Percentiles rank a stretch among this genome's conserved stretches.
Evolutionary conservation across 1,140 invertebrate species (phyloP).

Genomic region (Vanessa tameamea): DNA sequence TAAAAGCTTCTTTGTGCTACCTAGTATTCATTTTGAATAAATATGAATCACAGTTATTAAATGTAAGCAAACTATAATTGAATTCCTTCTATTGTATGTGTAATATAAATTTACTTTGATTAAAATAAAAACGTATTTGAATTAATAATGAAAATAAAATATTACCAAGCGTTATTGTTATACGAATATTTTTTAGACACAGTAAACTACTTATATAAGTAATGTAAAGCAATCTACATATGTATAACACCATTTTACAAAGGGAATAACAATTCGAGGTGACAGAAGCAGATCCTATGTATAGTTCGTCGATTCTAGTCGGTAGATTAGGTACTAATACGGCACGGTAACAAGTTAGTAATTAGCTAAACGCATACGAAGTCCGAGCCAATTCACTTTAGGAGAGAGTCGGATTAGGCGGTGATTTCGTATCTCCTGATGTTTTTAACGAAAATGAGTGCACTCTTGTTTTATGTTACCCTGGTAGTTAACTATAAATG

Average conservation of each 20-base stretch:
- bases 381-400: slow-evolving; percentile 26
- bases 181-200: too few species aligned
- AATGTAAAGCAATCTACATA: too few species aligned
- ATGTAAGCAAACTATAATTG: background rate
- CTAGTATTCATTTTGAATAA: background rate
- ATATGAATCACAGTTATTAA: background rate
- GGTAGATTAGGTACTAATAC: background rate
- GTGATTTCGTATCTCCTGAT: slow-evolving; percentile 17
- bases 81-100: too few species aligned
- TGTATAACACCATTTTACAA: too few species aligned
- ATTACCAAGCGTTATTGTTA: too few species aligned
- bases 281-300: background rate
- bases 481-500: background rate
- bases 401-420: slow-evolving; percentile 17
- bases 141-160: too few species aligned
- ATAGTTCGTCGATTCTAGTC: background rate
- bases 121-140: too few species aligned
- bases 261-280: too few species aligned
- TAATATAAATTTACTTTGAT: too few species aligned
- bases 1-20: background rate
- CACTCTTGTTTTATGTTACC: background rate
- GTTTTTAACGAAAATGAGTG: background rate
- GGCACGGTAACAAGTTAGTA: slow-evolving; percentile 17
- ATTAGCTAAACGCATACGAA: slow-evolving; percentile 30
- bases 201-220: too few species aligned